These are phyloP conservation scores for Paracentrotus lividus DNA, from an alignment of 53 echinoderm and acorn worm genomes.

Conservation along the genomic window DNA sequence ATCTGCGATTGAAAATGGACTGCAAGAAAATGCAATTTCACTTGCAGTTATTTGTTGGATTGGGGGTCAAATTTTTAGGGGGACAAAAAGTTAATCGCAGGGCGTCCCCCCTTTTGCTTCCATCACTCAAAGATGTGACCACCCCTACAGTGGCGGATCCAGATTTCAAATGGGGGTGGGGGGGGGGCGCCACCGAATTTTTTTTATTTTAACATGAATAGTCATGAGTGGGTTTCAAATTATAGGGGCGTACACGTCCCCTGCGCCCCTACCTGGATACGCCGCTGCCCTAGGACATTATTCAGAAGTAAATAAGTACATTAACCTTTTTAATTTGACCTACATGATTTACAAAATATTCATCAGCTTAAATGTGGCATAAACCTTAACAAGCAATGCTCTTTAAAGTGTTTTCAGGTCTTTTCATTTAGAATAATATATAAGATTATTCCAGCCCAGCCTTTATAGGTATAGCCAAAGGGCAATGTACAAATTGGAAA, in stretches of 20 bases:
- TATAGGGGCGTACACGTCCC: no score
- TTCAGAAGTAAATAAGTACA: slow-evolving; percentile 15
- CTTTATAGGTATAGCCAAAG: background rate
- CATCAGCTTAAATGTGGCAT: background rate
- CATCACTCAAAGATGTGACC: slow-evolving; percentile 29
- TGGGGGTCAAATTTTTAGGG: background rate
- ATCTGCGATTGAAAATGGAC: background rate
- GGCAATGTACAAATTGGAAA: background rate
- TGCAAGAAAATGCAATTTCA: slow-evolving; percentile 5
- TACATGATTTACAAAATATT: background rate
- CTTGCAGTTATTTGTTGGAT: background rate
- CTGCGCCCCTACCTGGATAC: no score
- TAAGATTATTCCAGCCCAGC: background rate
- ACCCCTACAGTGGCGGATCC: no score
- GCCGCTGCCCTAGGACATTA: background rate
- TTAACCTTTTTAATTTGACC: background rate
- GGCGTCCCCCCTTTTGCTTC: slow-evolving; percentile 36
- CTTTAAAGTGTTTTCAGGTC: background rate
- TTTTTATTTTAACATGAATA: no score
- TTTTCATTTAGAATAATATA: background rate
- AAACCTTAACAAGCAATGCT: background rate
- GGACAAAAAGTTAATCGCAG: background rate
- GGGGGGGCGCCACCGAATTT: no score
- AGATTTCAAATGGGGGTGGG: no score
- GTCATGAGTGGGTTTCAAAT: no score